These are phyloP conservation scores for Megaceryle alcyon DNA, from an alignment of 2,797 vertebrate genomes.

Conservation along the genomic window DNA sequence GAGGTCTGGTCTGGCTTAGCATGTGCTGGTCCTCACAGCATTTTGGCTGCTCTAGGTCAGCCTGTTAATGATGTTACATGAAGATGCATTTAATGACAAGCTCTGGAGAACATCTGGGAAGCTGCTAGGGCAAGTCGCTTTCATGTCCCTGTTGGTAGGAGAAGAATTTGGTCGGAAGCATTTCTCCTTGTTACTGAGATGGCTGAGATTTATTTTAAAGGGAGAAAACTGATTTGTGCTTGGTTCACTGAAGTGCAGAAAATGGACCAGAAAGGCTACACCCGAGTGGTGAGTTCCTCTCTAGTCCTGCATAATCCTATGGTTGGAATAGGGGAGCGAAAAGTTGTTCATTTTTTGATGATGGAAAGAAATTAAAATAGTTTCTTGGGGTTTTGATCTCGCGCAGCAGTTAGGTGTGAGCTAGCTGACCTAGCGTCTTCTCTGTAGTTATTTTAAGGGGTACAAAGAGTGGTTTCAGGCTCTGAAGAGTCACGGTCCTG, in stretches of 20 bases:
- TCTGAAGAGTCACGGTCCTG: neutral
- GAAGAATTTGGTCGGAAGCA: neutral
- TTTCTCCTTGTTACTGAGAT: neutral
- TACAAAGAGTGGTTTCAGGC: neutral
- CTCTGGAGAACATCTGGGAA: neutral
- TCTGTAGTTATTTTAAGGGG: neutral
- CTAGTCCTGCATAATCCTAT: neutral
- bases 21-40: fast-evolving
- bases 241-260: neutral
- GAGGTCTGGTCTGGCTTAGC: neutral
- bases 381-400: fast-evolving
- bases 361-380: neutral
- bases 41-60: neutral
- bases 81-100: neutral
- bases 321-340: neutral
- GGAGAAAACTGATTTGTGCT: neutral
- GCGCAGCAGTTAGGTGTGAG: neutral
- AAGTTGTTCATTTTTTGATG: neutral
- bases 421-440: neutral
- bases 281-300: neutral
- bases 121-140: neutral
- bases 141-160: neutral
- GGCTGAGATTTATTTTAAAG: fast-evolving
- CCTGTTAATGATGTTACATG: fast-evolving
- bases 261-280: neutral